phyloP scores from a whole-genome alignment of 2,113 vertebrate species.

The Syngnathus typhle region DNA sequence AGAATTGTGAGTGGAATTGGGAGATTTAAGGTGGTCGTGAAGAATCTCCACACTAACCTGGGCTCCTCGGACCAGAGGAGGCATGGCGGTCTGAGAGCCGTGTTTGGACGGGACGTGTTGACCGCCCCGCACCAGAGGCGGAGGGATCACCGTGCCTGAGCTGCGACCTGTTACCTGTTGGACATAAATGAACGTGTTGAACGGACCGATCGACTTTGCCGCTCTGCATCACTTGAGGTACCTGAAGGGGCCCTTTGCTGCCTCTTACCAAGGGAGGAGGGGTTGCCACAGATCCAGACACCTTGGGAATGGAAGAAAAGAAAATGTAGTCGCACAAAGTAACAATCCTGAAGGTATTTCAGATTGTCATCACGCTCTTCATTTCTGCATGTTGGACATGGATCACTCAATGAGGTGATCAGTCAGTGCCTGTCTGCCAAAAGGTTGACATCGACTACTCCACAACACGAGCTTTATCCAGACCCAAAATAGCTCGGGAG shows the following conservation, averaged over 20 bases:
- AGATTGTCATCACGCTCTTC: not conserved
- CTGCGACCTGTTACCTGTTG: conserved; percentile 72
- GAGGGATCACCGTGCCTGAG: conserved; percentile 87
- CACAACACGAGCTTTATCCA: not conserved
- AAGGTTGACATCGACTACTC: not conserved
- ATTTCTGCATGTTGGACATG: not conserved
- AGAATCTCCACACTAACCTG: conserved; percentile 72
- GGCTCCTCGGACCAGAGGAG: conserved; percentile 87
- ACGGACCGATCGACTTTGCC: not conserved
- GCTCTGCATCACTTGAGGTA: conserved; percentile 30
- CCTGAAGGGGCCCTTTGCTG: conserved; percentile 86
- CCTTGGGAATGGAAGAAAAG: conserved; percentile 66
- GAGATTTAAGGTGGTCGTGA: not conserved
- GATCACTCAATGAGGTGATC: not conserved
- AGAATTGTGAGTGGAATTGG: not conserved
- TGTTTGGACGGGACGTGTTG: conserved; percentile 83
- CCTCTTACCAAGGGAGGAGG: conserved; percentile 89
- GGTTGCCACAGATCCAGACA: conserved; percentile 77
- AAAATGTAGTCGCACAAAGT: not conserved
- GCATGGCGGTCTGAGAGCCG: conserved; percentile 89
- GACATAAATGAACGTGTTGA: not conserved
- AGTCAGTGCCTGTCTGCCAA: not conserved
- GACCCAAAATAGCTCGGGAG: not conserved
- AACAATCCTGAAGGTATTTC: not conserved
- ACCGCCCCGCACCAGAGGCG: conserved; percentile 89